Percentiles rank a stretch among this genome's conserved stretches.
Conservation (phyloP, 1,140 invertebrate species). For the Dolichoris vasculosae region DNA sequence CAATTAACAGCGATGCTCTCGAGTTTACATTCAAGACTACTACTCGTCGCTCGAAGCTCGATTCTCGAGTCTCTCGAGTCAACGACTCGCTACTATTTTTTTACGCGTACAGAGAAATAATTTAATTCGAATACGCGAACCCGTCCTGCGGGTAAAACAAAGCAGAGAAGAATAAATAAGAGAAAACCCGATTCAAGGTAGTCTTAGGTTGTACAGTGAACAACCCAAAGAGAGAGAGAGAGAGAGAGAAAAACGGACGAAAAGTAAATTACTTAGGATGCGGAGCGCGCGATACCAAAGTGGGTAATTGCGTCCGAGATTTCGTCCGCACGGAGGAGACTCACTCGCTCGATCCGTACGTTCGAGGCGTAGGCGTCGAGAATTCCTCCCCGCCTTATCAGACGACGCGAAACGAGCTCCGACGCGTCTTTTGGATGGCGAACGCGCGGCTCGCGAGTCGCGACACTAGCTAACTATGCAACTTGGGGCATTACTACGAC, state of each 20-base stretch:
- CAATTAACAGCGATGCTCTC: too few relatives aligned
- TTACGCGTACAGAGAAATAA: not conserved
- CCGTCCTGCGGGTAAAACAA: too few relatives aligned
- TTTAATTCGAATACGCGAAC: too few relatives aligned
- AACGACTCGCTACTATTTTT: too few relatives aligned
- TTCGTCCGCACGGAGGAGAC: not conserved
- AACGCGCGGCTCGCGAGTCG: not conserved
- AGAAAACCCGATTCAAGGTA: not conserved
- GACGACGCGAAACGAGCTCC: not conserved
- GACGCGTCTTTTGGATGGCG: not conserved
- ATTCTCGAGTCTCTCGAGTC: too few relatives aligned
- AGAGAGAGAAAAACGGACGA: not conserved
- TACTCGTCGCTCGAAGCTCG: too few relatives aligned
- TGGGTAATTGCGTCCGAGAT: constrained; percentile 32
- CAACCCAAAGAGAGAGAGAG: not conserved
- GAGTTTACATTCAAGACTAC: too few relatives aligned
- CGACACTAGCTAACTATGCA: constrained; percentile 16
- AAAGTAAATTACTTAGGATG: not conserved
- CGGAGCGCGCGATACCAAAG: not conserved
- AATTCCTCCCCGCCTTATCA: not conserved
- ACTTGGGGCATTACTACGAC: not conserved
- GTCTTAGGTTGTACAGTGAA: not conserved
- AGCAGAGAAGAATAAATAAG: too few relatives aligned
- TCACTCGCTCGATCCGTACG: not conserved
- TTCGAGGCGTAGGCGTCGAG: not conserved